Evolutionary conservation across 2,797 vertebrate genomes (phyloP).

Genomic region (Pipistrellus pygmaeus): DNA sequence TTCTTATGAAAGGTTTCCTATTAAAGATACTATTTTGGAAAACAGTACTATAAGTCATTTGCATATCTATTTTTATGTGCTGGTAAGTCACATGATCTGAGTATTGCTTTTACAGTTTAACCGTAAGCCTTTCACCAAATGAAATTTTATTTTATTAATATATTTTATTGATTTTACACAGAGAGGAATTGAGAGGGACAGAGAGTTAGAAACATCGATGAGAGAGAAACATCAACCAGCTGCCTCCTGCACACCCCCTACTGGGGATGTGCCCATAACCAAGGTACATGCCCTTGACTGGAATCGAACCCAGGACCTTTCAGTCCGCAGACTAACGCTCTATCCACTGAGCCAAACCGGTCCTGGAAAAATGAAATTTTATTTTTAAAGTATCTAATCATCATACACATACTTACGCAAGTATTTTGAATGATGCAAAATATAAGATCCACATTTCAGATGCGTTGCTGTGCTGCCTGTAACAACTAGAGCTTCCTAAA

Average conservation of each 20-base stretch:
- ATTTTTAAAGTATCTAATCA: slow-evolving; percentile 74
- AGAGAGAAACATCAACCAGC: too few species aligned
- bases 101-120: slow-evolving; percentile 77
- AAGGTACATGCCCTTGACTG: too few species aligned
- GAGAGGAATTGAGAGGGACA: too few species aligned
- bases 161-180: too few species aligned
- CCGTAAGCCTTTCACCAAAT: slow-evolving; percentile 69
- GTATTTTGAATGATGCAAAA: slow-evolving; percentile 69
- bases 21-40: slow-evolving; percentile 79
- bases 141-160: slow-evolving; percentile 45
- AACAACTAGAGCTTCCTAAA: slow-evolving; percentile 63
- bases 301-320: too few species aligned
- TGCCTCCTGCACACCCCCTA: too few species aligned
- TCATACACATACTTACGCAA: slow-evolving; percentile 35
- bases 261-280: too few species aligned
- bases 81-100: slow-evolving; percentile 75
- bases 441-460: slow-evolving; percentile 69
- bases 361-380: slow-evolving; percentile 37
- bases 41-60: slow-evolving; percentile 73
- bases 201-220: too few species aligned
- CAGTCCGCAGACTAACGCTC: too few species aligned
- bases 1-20: slow-evolving; percentile 67
- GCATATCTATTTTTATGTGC: slow-evolving; percentile 78
- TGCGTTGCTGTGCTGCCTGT: slow-evolving; percentile 70
- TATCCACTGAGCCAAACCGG: too few species aligned